Percentiles rank a stretch among this genome's conserved stretches.
phyloP scores from a whole-genome alignment of 1,140 invertebrate genomes.

The Plodia interpunctella region DNA sequence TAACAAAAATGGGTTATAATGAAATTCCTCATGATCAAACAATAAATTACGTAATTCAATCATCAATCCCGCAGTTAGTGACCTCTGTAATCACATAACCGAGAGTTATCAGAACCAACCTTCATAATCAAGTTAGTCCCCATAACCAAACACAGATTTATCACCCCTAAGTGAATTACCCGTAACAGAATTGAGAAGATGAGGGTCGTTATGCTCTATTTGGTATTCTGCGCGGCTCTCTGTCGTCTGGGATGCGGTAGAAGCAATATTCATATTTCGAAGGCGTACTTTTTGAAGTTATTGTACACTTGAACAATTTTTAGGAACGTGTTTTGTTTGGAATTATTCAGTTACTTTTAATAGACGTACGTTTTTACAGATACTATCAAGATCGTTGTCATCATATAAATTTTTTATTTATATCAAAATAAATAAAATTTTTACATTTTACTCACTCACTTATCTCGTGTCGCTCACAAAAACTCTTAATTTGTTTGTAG shows the following conservation, averaged over 20 bases:
- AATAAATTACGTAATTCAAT: constrained; percentile 29
- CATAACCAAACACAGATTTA: constrained; percentile 66
- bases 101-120: constrained; percentile 40
- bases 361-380: too few species aligned
- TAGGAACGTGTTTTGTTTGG: not conserved
- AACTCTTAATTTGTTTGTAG: too few species aligned
- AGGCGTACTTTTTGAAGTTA: not conserved
- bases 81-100: constrained; percentile 57
- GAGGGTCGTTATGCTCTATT: constrained; percentile 35
- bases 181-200: constrained; percentile 52
- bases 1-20: not conserved
- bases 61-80: constrained; percentile 30
- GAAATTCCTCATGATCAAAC: not conserved
- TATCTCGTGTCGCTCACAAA: too few species aligned
- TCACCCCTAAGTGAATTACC: constrained; percentile 68
- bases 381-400: too few species aligned
- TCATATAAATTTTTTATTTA: too few species aligned
- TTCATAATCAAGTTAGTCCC: constrained; percentile 52
- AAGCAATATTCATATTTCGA: not conserved
- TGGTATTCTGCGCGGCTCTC: constrained; percentile 43
- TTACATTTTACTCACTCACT: too few species aligned
- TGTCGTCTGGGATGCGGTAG: constrained; percentile 3
- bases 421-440: too few species aligned
- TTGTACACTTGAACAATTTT: not conserved
- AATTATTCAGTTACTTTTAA: too few species aligned